Evolutionary conservation across 2,888 invertebrate genomes (phyloP).

Genomic region (Neoitamus cyanurus): DNA sequence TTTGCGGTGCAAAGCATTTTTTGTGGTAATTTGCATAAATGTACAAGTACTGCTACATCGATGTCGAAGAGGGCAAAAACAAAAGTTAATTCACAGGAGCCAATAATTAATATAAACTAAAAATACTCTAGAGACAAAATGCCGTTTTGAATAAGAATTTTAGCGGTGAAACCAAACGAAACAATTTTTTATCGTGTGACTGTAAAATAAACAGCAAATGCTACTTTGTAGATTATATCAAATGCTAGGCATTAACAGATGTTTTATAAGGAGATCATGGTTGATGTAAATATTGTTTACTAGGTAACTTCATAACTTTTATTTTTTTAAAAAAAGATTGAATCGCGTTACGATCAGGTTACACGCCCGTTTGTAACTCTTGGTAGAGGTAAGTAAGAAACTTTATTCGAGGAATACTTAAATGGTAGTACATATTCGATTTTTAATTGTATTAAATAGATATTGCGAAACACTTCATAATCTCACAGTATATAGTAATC

Average conservation of each 20-base stretch:
- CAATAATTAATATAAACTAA: background rate
- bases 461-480: background rate
- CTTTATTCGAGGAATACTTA: background rate
- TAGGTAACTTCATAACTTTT: constrained; percentile 6
- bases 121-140: background rate
- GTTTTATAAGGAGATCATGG: constrained; percentile 13
- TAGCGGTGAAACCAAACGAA: constrained; percentile 23
- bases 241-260: background rate
- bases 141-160: constrained; percentile 2
- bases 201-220: constrained; percentile 25
- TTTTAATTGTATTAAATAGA: background rate
- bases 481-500: background rate
- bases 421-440: background rate
- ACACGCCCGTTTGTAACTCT: background rate
- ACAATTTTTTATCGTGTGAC: constrained; percentile 11
- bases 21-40: background rate
- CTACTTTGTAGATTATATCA: constrained; percentile 24
- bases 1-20: background rate
- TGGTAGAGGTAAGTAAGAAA: background rate
- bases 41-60: background rate
- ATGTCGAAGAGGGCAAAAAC: constrained; percentile 11
- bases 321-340: background rate
- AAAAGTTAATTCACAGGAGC: background rate
- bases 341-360: background rate
- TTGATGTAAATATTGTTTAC: constrained; percentile 40